Conservation (phyloP, 2,113 vertebrate genomes). For the Cynopterus brachyotis region DNA sequence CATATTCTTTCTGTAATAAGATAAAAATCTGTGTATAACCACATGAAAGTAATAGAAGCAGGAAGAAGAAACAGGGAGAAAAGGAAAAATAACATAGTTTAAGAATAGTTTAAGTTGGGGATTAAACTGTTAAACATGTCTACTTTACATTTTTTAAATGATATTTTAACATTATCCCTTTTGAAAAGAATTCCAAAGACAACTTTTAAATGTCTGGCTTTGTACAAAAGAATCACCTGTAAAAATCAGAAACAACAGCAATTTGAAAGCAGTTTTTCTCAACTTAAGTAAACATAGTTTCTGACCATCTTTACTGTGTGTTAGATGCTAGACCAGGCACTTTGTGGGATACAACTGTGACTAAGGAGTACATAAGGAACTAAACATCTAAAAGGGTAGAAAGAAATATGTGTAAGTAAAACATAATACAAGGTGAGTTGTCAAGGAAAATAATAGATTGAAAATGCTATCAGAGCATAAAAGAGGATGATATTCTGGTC, state of each 20-base stretch:
- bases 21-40: neutral
- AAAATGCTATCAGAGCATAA: neutral
- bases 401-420: neutral
- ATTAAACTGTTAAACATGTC: neutral
- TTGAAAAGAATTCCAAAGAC: neutral
- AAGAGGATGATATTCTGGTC: neutral
- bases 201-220: slow-evolving; percentile 15
- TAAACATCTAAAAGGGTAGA: neutral
- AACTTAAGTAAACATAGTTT: slow-evolving; percentile 4
- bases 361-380: neutral
- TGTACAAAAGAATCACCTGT: neutral
- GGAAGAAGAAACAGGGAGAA: neutral
- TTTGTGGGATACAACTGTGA: neutral
- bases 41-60: neutral
- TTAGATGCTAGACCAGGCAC: neutral
- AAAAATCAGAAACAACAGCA: neutral
- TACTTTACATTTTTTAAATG: neutral
- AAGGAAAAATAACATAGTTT: neutral
- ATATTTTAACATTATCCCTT: neutral
- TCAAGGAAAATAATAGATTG: neutral
- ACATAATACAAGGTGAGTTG: neutral
- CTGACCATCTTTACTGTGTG: neutral
- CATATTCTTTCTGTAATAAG: neutral
- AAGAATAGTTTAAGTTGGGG: neutral
- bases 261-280: slow-evolving; percentile 25